Percentiles rank a stretch among this genome's conserved stretches.
phyloP scores from a whole-genome alignment of 2,797 vertebrate species.

The Lagodon rhomboides region DNA sequence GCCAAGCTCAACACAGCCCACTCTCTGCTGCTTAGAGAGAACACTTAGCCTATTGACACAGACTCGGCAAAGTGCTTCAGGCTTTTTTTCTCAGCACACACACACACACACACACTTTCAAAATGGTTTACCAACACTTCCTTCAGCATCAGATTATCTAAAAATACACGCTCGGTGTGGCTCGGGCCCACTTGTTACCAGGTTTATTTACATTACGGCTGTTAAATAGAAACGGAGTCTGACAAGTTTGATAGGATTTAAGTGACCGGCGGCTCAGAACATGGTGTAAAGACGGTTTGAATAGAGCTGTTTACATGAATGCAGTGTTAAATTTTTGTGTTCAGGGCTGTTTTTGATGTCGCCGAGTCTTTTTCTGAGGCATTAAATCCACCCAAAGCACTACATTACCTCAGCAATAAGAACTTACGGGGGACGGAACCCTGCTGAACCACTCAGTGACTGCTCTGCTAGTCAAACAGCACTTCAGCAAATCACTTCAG shows the following conservation, averaged over 20 bases:
- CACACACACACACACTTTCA: conserved; percentile 39
- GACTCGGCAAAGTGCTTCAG: conserved; percentile 64
- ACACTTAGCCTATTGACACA: conserved; percentile 78
- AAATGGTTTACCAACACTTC: conserved; percentile 63
- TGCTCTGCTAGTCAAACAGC: conserved; percentile 22
- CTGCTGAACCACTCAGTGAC: conserved; percentile 26
- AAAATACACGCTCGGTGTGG: conserved; percentile 47
- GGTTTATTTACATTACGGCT: conserved; percentile 27
- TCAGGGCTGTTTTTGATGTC: neutral
- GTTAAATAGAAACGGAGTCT: conserved; percentile 27
- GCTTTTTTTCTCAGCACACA: conserved; percentile 55
- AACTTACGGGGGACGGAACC: neutral
- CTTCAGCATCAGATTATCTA: conserved; percentile 60
- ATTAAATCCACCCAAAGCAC: neutral
- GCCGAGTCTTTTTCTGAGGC: conserved; percentile 16
- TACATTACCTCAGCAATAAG: neutral
- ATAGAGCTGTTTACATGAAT: conserved; percentile 3
- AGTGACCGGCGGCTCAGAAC: conserved; percentile 17
- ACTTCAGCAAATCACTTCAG: conserved; percentile 38
- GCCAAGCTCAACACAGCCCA: conserved; percentile 62
- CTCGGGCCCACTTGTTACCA: conserved; percentile 38
- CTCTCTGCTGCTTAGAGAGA: conserved; percentile 68
- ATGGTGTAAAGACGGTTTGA: conserved; percentile 26
- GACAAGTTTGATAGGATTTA: conserved; percentile 21
- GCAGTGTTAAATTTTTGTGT: neutral